These are phyloP conservation scores for Caradrina kadenii DNA, from an alignment of 2,888 invertebrate genomes.

Conservation along the genomic window DNA sequence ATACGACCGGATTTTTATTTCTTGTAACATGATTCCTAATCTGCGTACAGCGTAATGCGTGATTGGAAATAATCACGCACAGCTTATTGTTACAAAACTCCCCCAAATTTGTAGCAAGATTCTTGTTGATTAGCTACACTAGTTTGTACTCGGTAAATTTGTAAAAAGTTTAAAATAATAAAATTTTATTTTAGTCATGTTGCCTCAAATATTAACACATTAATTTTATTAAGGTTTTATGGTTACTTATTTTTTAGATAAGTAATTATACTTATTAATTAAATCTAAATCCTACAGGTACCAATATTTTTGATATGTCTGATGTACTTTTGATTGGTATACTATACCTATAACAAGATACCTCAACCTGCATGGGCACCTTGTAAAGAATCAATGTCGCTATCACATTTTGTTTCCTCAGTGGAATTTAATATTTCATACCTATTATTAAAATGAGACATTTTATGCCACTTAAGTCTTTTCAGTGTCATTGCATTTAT, in stretches of 20 bases:
- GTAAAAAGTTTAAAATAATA: constrained; percentile 22
- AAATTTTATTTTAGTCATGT: constrained; percentile 33
- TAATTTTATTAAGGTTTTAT: constrained; percentile 33
- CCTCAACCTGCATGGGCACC: constrained; percentile 35
- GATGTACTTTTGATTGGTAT: constrained; percentile 53
- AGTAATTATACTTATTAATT: constrained; percentile 29
- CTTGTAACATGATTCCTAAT: not conserved
- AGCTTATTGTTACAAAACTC: constrained; percentile 10
- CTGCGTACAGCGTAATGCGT: not conserved
- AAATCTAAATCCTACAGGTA: constrained; percentile 45
- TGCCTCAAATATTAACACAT: constrained; percentile 25
- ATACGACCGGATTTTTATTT: constrained; percentile 7
- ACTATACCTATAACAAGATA: constrained; percentile 33
- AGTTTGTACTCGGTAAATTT: constrained; percentile 33
- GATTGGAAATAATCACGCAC: constrained; percentile 23
- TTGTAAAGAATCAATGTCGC: constrained; percentile 47
- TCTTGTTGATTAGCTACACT: constrained; percentile 26
- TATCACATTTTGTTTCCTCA: constrained; percentile 14
- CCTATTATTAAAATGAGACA: not conserved
- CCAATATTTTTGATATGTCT: constrained; percentile 61
- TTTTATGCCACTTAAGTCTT: constrained; percentile 7
- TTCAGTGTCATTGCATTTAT: constrained; percentile 48
- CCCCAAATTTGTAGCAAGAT: constrained; percentile 15
- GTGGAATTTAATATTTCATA: not conserved
- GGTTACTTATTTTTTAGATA: constrained; percentile 33